These are phyloP conservation scores for Argopecten irradians DNA, from an alignment of 1,140 invertebrate species.

Conservation along the genomic window DNA sequence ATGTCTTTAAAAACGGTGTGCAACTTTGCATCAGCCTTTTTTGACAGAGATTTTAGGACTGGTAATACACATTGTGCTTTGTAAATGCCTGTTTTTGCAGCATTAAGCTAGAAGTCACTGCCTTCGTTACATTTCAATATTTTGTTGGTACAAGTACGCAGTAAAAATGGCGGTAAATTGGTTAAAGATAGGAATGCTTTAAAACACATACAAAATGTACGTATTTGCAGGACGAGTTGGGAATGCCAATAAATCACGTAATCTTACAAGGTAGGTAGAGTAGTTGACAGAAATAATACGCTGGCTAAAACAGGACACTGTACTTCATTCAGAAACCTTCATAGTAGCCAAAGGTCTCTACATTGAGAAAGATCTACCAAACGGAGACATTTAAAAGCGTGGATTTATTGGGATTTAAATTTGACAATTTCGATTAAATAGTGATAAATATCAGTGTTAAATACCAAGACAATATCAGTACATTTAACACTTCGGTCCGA, in stretches of 20 bases:
- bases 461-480: background rate
- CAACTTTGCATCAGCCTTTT: too few species aligned
- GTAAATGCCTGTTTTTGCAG: too few species aligned
- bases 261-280: background rate
- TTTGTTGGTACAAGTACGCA: too few species aligned
- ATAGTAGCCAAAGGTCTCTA: background rate
- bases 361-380: constrained; percentile 1
- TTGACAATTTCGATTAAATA: constrained; percentile 19
- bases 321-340: background rate
- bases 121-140: too few species aligned
- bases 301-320: background rate
- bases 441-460: background rate
- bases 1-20: too few species aligned
- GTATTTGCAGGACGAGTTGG: too few species aligned
- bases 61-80: too few species aligned
- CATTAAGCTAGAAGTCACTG: too few species aligned
- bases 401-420: constrained; percentile 18
- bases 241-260: background rate
- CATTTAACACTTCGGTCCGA: constrained; percentile 6
- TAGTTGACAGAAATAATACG: background rate
- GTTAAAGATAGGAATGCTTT: too few species aligned
- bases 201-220: too few species aligned
- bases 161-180: too few species aligned
- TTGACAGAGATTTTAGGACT: too few species aligned
- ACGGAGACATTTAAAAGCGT: constrained; percentile 8